phyloP scores from a whole-genome alignment of 2,797 vertebrate genomes.

The Antrozous pallidus region DNA sequence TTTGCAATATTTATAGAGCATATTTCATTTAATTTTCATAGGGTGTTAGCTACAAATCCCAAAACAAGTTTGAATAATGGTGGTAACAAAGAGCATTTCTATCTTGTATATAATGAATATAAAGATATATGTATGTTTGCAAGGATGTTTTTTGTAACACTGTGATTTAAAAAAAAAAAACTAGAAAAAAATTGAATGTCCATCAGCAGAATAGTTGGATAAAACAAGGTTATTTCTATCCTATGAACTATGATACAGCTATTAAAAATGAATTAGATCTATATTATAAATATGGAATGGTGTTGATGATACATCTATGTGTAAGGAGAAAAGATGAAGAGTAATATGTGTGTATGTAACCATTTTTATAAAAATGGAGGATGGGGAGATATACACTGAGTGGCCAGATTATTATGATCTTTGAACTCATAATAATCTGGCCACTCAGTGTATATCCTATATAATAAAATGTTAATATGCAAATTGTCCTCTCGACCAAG shows the following conservation, averaged over 20 bases:
- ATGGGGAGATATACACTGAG: too few species aligned
- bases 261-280: not conserved
- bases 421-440: too few species aligned
- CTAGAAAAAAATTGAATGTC: not conserved
- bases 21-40: conserved; percentile 28
- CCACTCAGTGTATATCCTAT: too few species aligned
- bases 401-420: too few species aligned
- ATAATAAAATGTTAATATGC: too few species aligned
- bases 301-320: not conserved
- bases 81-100: not conserved
- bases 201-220: not conserved
- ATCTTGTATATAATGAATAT: not conserved
- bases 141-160: not conserved
- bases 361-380: too few species aligned
- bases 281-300: not conserved
- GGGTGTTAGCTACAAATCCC: not conserved
- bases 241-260: not conserved
- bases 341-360: not conserved
- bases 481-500: too few species aligned
- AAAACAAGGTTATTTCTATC: not conserved
- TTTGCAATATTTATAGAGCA: not conserved
- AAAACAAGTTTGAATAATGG: not conserved
- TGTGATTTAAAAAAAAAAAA: not conserved
- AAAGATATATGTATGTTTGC: not conserved
- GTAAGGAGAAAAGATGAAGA: not conserved